These are phyloP conservation scores for Diachasma alloeum DNA, from an alignment of 1,140 invertebrate genomes.

Conservation along the genomic window DNA sequence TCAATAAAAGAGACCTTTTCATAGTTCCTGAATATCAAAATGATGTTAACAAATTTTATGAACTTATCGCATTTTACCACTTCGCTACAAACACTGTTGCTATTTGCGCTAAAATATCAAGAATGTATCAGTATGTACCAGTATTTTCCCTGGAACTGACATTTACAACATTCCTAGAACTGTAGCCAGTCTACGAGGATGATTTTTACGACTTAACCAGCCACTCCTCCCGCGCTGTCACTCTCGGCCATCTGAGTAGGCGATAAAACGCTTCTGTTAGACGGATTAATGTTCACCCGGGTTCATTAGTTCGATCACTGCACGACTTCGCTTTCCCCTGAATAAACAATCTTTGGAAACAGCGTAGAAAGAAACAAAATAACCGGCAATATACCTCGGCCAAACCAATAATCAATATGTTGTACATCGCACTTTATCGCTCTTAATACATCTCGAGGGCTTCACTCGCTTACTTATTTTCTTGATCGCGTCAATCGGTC, in stretches of 20 bases:
- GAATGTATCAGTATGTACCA: background rate
- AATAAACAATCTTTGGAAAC: background rate
- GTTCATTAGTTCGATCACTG: constrained; percentile 42
- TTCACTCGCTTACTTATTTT: background rate
- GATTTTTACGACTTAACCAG: constrained; percentile 54
- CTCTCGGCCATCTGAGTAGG: constrained; percentile 41
- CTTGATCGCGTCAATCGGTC: constrained; percentile 9
- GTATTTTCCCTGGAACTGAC: background rate
- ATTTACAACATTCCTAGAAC: background rate
- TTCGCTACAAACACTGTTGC: too few relatives aligned
- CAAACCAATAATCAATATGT: background rate
- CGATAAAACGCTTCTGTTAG: constrained; percentile 59
- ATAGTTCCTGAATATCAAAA: too few relatives aligned
- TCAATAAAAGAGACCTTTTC: too few relatives aligned
- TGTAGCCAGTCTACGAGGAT: constrained; percentile 16
- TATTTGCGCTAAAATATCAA: background rate
- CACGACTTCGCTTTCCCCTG: background rate
- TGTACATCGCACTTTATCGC: background rate
- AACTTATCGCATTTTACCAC: too few relatives aligned
- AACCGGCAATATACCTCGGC: too few relatives aligned
- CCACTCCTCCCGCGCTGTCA: background rate
- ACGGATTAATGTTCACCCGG: constrained; percentile 54
- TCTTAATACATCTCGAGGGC: background rate
- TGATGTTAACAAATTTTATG: too few relatives aligned
- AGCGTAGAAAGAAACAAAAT: too few relatives aligned